Evolutionary conservation across 2,888 invertebrate genomes (phyloP).

Genomic region (Acanthosepion esculentum): DNA sequence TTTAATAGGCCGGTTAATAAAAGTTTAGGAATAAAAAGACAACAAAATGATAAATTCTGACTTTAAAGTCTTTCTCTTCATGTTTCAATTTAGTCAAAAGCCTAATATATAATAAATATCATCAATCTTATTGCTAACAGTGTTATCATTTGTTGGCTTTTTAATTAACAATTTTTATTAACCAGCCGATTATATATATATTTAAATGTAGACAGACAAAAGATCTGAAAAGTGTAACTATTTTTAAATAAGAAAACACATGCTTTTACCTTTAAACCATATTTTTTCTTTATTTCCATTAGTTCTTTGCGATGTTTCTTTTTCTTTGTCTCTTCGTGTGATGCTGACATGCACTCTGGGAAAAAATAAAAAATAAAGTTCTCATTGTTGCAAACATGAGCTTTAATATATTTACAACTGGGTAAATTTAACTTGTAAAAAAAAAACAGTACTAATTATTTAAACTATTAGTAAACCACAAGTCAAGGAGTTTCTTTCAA

Average conservation of each 20-base stretch:
- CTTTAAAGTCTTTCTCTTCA: too few species aligned
- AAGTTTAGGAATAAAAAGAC: too few species aligned
- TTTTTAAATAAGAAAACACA: not conserved
- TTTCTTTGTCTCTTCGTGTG: constrained; percentile 72
- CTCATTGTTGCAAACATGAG: not conserved
- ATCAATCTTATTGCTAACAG: too few species aligned
- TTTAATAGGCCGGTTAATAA: too few species aligned
- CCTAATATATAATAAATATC: too few species aligned
- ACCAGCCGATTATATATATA: too few species aligned
- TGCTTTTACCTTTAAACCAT: constrained; percentile 78
- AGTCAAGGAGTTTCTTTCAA: not conserved
- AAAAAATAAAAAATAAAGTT: not conserved
- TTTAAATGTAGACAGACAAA: too few species aligned
- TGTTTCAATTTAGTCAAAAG: too few species aligned
- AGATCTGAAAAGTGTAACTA: too few species aligned
- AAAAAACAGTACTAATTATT: not conserved
- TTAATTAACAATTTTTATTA: too few species aligned
- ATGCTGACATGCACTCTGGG: not conserved
- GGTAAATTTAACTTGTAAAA: not conserved
- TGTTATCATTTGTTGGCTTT: too few species aligned
- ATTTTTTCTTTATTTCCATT: constrained; percentile 82
- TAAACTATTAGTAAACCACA: not conserved
- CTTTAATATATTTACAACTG: not conserved
- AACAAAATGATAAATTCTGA: too few species aligned
- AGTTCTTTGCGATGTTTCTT: constrained; percentile 81